phyloP scores from a whole-genome alignment of 2,113 vertebrate genomes.

The Paramormyrops kingsleyae region DNA sequence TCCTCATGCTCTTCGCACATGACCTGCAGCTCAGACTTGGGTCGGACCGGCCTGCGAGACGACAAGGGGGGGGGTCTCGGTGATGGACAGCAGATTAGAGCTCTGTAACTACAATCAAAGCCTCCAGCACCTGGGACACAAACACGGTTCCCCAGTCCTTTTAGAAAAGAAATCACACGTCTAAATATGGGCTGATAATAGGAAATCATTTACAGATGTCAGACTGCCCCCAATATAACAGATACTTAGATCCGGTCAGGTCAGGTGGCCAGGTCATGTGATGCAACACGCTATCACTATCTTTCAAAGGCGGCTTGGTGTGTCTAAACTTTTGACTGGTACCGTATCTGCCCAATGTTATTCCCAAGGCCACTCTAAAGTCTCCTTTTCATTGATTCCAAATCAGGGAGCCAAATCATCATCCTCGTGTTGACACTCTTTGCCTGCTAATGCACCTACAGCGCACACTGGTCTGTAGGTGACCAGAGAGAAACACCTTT shows the following conservation, averaged over 20 bases:
- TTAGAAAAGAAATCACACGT: background rate
- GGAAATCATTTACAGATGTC: background rate
- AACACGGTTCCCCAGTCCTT: background rate
- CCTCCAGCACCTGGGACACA: background rate
- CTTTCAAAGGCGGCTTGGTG: background rate
- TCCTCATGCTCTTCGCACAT: conserved; percentile 82
- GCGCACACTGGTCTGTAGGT: background rate
- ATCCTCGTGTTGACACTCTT: background rate
- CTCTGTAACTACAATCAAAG: background rate
- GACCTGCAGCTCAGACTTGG: conserved; percentile 71
- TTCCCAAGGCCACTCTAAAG: background rate
- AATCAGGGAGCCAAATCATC: background rate
- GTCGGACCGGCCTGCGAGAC: conserved; percentile 57
- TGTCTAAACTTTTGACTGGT: background rate
- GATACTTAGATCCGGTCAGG: background rate
- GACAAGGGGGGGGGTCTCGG: background rate
- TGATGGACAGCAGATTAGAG: background rate
- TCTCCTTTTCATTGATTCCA: background rate
- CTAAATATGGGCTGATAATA: background rate
- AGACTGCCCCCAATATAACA: background rate
- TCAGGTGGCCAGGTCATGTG: background rate
- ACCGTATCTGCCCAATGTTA: background rate
- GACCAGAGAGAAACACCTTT: background rate
- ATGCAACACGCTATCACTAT: background rate
- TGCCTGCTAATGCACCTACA: background rate